phyloP scores from a whole-genome alignment of 1,140 invertebrate genomes.

The Apis florea region DNA sequence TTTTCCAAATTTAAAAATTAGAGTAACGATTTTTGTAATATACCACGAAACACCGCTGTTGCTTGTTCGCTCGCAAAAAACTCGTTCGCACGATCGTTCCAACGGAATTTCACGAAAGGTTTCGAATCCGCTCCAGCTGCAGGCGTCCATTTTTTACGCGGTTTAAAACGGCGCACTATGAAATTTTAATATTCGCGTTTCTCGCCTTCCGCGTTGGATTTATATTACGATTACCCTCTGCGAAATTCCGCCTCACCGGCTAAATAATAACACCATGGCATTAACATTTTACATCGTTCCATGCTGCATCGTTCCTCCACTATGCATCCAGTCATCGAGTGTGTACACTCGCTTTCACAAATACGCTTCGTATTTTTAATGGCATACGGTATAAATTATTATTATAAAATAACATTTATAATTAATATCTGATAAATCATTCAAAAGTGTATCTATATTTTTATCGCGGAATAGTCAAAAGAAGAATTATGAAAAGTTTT shows the following conservation, averaged over 20 bases:
- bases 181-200: conserved; percentile 51
- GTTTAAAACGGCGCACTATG: conserved; percentile 28
- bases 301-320: neutral
- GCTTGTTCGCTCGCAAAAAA: neutral
- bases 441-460: no score
- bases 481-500: no score
- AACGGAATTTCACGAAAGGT: conserved; percentile 46
- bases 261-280: conserved; percentile 37
- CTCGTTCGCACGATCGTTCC: conserved; percentile 17
- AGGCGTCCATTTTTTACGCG: conserved; percentile 15
- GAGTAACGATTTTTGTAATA: no score
- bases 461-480: no score
- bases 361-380: no score
- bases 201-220: conserved; percentile 35
- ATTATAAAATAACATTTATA: no score
- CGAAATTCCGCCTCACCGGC: conserved; percentile 15
- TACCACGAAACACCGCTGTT: no score
- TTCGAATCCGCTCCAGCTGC: conserved; percentile 31
- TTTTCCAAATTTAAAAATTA: no score
- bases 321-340: neutral
- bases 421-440: no score
- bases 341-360: neutral
- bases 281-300: conserved; percentile 34
- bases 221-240: conserved; percentile 29
- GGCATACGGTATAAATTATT: no score